Evolutionary conservation across 2,113 vertebrate genomes (phyloP).

Genomic region (Pelvicachromis taeniatus): DNA sequence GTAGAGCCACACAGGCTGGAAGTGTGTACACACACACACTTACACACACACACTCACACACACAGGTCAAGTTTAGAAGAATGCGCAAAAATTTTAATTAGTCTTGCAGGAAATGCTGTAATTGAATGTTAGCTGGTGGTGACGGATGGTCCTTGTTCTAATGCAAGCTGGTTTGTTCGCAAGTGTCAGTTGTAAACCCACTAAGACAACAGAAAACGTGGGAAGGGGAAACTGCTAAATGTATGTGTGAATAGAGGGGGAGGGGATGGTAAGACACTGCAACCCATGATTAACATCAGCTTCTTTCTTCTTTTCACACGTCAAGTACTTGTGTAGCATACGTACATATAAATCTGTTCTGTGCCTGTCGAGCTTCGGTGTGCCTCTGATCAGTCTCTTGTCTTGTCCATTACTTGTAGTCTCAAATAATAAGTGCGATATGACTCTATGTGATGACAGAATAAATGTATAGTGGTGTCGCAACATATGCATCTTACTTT

Average conservation of each 20-base stretch:
- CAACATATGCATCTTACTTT: too few species aligned
- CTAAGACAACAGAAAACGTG: neutral
- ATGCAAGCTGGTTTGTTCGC: neutral
- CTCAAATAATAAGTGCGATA: too few species aligned
- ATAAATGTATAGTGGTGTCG: too few species aligned
- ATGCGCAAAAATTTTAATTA: neutral
- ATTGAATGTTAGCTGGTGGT: neutral
- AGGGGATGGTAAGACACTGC: neutral
- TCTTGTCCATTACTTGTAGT: too few species aligned
- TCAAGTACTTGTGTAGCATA: neutral
- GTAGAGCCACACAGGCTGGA: neutral
- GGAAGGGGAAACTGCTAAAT: neutral
- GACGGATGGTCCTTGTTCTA: neutral
- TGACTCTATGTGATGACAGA: too few species aligned
- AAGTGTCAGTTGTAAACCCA: neutral
- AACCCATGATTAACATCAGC: neutral
- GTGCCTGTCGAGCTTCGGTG: neutral
- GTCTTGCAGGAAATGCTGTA: neutral
- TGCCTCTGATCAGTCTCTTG: too few species aligned
- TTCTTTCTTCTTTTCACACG: neutral
- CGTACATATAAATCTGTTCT: fast-evolving
- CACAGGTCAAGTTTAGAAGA: neutral
- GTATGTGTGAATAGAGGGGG: neutral
- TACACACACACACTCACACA: neutral
- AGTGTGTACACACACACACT: neutral